Evolutionary conservation across 2,113 vertebrate genomes (phyloP).

Genomic region (Stegastes partitus): DNA sequence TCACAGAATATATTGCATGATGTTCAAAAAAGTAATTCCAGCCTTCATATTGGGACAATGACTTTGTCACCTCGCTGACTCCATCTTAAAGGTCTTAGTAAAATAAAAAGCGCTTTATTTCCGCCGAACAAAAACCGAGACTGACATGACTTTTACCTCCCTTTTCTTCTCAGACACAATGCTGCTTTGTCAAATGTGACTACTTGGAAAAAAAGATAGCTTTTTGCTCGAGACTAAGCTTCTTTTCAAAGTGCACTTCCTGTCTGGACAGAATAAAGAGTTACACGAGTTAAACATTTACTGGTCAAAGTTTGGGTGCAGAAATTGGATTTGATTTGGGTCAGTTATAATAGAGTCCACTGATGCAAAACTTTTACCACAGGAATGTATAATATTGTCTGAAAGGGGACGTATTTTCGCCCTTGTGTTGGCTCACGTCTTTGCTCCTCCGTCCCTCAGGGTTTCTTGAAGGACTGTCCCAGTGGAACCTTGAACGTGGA

Average conservation of each 20-base stretch:
- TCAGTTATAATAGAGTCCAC: neutral
- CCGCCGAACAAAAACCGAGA: slow-evolving; percentile 25
- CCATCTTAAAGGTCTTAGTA: slow-evolving; percentile 12
- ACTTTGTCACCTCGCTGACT: slow-evolving; percentile 23
- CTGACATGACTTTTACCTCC: slow-evolving; percentile 52
- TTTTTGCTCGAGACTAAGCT: slow-evolving; percentile 19
- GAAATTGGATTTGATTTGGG: neutral
- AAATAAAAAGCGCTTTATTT: slow-evolving; percentile 29
- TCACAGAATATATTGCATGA: slow-evolving; percentile 20
- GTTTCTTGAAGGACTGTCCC: slow-evolving; percentile 98
- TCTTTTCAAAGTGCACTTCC: slow-evolving; percentile 26
- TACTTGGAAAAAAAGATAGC: slow-evolving; percentile 26
- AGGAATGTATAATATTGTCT: neutral
- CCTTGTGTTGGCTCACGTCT: neutral
- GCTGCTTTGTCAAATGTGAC: slow-evolving; percentile 42
- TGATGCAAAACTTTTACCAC: neutral
- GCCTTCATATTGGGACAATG: slow-evolving; percentile 17
- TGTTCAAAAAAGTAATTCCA: slow-evolving; percentile 20
- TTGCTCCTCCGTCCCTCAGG: slow-evolving; percentile 72
- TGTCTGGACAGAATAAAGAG: slow-evolving; percentile 2
- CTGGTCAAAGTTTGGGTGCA: neutral
- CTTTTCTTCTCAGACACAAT: slow-evolving; percentile 48
- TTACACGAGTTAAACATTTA: slow-evolving; percentile 17
- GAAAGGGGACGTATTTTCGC: neutral
- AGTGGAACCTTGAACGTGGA: slow-evolving; percentile 97